Conservation (phyloP, 1,140 invertebrate species). For the Amyelois transitella region DNA sequence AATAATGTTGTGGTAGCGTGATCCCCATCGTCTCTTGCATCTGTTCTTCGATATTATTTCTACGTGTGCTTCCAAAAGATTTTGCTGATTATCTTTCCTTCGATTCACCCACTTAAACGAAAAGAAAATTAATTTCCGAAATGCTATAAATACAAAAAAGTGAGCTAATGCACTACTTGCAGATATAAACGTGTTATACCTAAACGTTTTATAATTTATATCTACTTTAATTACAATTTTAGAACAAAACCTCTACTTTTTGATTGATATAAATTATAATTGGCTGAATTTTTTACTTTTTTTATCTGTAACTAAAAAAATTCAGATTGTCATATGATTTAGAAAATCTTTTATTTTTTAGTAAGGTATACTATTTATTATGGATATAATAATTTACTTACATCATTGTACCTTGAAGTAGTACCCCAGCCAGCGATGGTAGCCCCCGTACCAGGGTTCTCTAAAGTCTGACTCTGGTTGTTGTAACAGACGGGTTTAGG, state of each 20-base stretch:
- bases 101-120: conserved; percentile 51
- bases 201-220: too few relatives aligned
- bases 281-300: too few relatives aligned
- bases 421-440: conserved; percentile 55
- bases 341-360: too few relatives aligned
- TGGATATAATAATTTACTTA: too few relatives aligned
- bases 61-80: conserved; percentile 38
- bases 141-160: background rate
- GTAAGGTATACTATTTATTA: too few relatives aligned
- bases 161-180: too few relatives aligned
- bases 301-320: too few relatives aligned
- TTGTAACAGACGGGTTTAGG: conserved; percentile 54
- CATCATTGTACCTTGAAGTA: conserved; percentile 49
- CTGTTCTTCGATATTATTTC: conserved; percentile 42
- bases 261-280: too few relatives aligned
- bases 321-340: too few relatives aligned
- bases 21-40: conserved; percentile 53
- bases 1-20: conserved; percentile 53
- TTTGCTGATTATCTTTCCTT: conserved; percentile 47
- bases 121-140: background rate
- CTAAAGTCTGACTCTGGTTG: conserved; percentile 49
- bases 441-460: conserved; percentile 43
- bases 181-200: too few relatives aligned
- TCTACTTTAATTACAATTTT: too few relatives aligned
- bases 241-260: too few relatives aligned